Evolutionary conservation across 2,113 vertebrate species (phyloP).

Genomic region (Coptodon rendalli): DNA sequence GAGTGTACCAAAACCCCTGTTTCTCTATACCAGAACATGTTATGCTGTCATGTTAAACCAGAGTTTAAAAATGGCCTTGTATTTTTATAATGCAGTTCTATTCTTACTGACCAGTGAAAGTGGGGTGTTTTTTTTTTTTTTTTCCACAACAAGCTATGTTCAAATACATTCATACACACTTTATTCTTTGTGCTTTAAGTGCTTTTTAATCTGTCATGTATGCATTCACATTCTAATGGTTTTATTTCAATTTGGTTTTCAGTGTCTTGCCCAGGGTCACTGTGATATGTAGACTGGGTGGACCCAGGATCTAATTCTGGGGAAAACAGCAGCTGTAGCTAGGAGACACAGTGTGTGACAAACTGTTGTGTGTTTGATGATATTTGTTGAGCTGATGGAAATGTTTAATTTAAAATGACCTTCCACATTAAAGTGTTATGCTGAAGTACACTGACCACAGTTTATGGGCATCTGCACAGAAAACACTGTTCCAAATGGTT

Average conservation of each 20-base stretch:
- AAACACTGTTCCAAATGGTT: background rate
- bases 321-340: background rate
- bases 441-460: background rate
- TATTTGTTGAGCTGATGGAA: background rate
- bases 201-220: background rate
- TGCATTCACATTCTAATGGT: background rate
- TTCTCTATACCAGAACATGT: background rate
- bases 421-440: background rate
- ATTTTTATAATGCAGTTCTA: background rate
- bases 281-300: background rate
- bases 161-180: background rate
- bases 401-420: background rate
- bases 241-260: background rate
- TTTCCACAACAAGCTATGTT: background rate
- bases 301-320: background rate
- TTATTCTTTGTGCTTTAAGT: background rate
- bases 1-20: background rate
- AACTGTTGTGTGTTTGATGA: background rate
- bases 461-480: background rate
- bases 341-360: background rate
- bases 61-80: background rate
- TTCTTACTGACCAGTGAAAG: background rate
- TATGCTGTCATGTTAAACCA: background rate
- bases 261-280: background rate
- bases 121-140: fast-evolving